Percentiles rank a stretch among this genome's conserved stretches.
Conservation (phyloP, 2,797 vertebrate genomes). For the Sebastes cheni region DNA sequence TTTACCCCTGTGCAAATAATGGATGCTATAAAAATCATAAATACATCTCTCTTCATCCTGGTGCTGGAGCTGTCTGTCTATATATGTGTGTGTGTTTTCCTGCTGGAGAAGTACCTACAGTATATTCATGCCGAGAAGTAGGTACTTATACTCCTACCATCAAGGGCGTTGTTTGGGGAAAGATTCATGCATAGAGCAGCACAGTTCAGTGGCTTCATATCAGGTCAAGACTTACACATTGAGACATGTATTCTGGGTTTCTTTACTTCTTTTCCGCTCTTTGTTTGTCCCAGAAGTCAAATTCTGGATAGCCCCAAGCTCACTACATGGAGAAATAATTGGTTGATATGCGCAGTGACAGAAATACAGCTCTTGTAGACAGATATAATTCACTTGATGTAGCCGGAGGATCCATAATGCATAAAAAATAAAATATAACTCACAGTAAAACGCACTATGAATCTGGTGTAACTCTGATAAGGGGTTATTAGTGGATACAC, state of each 20-base stretch:
- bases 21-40: constrained; percentile 63
- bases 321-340: constrained; percentile 11
- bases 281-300: constrained; percentile 3
- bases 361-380: constrained; percentile 5
- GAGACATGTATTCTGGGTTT: background rate
- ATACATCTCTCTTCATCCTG: constrained; percentile 30
- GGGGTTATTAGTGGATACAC: background rate
- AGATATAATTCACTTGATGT: background rate
- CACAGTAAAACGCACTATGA: background rate
- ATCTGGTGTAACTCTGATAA: constrained; percentile 3
- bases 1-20: constrained; percentile 65
- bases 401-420: background rate
- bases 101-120: background rate
- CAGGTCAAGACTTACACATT: background rate
- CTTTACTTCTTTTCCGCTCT: background rate
- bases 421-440: constrained; percentile 16
- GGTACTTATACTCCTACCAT: background rate
- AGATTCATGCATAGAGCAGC: background rate
- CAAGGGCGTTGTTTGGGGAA: background rate
- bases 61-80: background rate
- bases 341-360: constrained; percentile 19
- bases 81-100: background rate
- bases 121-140: background rate
- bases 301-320: constrained; percentile 13
- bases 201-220: background rate